These are phyloP conservation scores for Botia kubotai DNA, from an alignment of 2,797 vertebrate species.

Conservation along the genomic window DNA sequence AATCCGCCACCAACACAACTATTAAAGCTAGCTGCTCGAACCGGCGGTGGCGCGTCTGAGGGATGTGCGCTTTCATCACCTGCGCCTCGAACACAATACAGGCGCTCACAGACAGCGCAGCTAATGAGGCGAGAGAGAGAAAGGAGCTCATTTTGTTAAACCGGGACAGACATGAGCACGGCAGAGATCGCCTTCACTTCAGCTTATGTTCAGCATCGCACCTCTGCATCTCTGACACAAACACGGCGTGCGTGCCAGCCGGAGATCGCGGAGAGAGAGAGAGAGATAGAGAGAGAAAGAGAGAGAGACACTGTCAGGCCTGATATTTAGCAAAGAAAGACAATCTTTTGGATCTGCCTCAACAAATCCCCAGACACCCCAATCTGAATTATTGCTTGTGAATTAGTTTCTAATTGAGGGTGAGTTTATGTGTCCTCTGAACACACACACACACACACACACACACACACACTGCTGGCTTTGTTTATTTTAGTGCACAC, in stretches of 20 bases:
- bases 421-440: constrained; percentile 13
- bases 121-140: constrained; percentile 31
- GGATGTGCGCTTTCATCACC: constrained; percentile 31
- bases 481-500: constrained; percentile 21
- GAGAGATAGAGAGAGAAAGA: too few species aligned
- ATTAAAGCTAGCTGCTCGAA: constrained; percentile 7
- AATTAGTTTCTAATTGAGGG: constrained; percentile 7
- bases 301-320: not conserved
- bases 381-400: not conserved
- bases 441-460: not conserved
- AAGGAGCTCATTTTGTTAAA: constrained; percentile 7
- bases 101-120: constrained; percentile 1
- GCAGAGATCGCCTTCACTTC: not conserved
- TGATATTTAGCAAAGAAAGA: not conserved
- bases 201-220: constrained; percentile 27
- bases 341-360: not conserved
- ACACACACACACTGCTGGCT: not conserved
- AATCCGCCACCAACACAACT: constrained; percentile 3
- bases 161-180: not conserved
- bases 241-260: not conserved
- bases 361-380: not conserved
- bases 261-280: not conserved
- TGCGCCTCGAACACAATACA: constrained; percentile 18
- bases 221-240: not conserved
- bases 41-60: not conserved